These are phyloP conservation scores for Smutsia gigantea DNA, from an alignment of 2,797 vertebrate species.

Conservation along the genomic window DNA sequence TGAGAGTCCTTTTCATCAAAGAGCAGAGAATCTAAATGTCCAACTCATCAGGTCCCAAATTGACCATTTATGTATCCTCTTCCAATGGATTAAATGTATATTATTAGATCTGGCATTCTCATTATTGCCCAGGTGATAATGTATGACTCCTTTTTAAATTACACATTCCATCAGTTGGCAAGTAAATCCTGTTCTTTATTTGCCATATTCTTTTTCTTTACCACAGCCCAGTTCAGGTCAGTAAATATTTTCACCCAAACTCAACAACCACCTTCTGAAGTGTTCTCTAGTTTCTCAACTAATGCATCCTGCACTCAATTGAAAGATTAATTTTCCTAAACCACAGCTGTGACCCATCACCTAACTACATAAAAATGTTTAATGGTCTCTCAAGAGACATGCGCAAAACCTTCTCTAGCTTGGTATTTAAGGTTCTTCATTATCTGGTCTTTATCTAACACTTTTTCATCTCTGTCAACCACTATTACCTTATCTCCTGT, in stretches of 20 bases:
- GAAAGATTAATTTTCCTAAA: constrained; percentile 24
- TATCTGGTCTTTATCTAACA: not conserved
- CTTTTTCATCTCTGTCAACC: not conserved
- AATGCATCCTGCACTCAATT: not conserved
- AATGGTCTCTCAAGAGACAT: not conserved
- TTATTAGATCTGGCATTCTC: not conserved
- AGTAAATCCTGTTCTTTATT: not conserved
- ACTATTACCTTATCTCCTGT: constrained; percentile 24
- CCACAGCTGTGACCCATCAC: not conserved
- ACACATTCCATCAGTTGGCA: not conserved
- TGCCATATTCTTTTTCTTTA: not conserved
- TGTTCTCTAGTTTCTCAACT: constrained; percentile 38
- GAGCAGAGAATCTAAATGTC: not conserved
- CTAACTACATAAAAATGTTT: constrained; percentile 26
- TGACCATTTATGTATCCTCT: not conserved
- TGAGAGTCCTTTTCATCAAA: not conserved
- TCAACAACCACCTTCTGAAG: not conserved
- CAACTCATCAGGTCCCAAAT: not conserved
- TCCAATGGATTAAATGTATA: not conserved
- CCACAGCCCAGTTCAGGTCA: not conserved
- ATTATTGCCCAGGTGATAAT: not conserved
- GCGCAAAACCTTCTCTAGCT: not conserved
- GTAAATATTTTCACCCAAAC: not conserved
- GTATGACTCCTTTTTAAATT: not conserved
- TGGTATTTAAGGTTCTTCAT: not conserved